These are phyloP conservation scores for Phycodurus eques DNA, from an alignment of 2,113 vertebrate species.

Conservation along the genomic window DNA sequence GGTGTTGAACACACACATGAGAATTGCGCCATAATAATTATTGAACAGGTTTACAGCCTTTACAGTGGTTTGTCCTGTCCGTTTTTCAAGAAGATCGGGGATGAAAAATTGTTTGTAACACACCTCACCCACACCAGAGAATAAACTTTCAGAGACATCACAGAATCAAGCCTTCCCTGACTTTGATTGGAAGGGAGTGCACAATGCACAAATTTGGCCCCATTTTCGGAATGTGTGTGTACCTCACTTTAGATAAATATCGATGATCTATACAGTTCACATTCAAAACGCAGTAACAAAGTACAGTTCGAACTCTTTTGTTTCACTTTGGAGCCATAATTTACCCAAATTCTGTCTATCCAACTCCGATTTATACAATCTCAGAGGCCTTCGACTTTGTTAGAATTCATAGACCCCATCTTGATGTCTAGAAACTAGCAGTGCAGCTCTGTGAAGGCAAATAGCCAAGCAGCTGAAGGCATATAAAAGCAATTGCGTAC, in stretches of 20 bases:
- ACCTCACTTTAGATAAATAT: neutral
- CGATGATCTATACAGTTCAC: neutral
- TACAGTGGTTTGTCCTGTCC: neutral
- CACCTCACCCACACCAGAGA: too few relatives aligned
- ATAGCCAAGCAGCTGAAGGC: constrained; percentile 47
- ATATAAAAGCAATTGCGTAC: constrained; percentile 57
- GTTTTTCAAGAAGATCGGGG: too few relatives aligned
- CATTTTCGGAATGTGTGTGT: neutral
- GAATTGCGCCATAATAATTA: neutral
- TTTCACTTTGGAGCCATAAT: neutral
- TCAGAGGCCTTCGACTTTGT: neutral
- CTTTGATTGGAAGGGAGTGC: neutral
- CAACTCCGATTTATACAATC: neutral
- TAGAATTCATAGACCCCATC: constrained; percentile 7
- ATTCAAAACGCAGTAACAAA: too few relatives aligned
- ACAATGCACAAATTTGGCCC: neutral
- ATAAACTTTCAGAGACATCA: too few relatives aligned
- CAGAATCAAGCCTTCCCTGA: too few relatives aligned
- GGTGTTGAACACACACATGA: neutral
- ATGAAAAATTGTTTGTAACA: too few relatives aligned
- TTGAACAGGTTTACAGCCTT: neutral
- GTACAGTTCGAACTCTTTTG: neutral
- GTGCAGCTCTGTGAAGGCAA: constrained; percentile 34
- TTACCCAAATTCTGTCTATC: neutral
- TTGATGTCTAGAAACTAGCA: constrained; percentile 21